Percentiles rank a stretch among this genome's conserved stretches.
phyloP scores from a whole-genome alignment of 1,140 invertebrate genomes.

The Physella acuta region DNA sequence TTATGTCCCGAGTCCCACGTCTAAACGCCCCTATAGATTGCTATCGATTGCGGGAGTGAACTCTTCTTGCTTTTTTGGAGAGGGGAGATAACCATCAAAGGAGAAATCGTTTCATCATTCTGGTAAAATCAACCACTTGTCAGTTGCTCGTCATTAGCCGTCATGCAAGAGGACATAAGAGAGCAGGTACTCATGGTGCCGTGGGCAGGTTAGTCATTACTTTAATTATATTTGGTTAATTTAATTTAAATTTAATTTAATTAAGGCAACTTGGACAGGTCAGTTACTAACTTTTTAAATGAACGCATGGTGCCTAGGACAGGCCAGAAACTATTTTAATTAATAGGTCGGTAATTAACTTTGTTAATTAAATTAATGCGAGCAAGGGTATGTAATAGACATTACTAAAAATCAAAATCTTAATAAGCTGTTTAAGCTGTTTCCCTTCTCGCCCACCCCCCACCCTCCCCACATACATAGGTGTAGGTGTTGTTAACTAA shows the following conservation, averaged over 20 bases:
- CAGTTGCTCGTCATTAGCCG: not conserved
- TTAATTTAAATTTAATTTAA: not conserved
- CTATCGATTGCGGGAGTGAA: slow-evolving; percentile 2
- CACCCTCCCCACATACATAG: too few relatives aligned
- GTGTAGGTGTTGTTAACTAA: too few relatives aligned
- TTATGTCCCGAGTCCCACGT: slow-evolving; percentile 2
- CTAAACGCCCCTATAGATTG: slow-evolving; percentile 13
- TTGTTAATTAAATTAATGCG: too few relatives aligned
- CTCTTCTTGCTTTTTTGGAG: not conserved
- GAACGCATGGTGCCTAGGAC: too few relatives aligned
- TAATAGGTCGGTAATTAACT: too few relatives aligned
- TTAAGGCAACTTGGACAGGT: too few relatives aligned
- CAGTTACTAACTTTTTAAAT: too few relatives aligned
- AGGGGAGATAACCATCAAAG: not conserved
- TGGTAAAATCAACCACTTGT: not conserved
- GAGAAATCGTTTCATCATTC: not conserved
- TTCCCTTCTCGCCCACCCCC: too few relatives aligned
- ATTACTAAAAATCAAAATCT: too few relatives aligned
- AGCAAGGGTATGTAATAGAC: too few relatives aligned
- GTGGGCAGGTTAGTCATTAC: not conserved
- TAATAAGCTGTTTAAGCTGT: too few relatives aligned
- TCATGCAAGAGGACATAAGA: not conserved
- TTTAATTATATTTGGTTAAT: not conserved
- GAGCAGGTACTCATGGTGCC: not conserved
- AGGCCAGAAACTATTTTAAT: too few relatives aligned